Evolutionary conservation across 2,797 vertebrate species (phyloP).

Genomic region (Eupleurogrammus muticus): DNA sequence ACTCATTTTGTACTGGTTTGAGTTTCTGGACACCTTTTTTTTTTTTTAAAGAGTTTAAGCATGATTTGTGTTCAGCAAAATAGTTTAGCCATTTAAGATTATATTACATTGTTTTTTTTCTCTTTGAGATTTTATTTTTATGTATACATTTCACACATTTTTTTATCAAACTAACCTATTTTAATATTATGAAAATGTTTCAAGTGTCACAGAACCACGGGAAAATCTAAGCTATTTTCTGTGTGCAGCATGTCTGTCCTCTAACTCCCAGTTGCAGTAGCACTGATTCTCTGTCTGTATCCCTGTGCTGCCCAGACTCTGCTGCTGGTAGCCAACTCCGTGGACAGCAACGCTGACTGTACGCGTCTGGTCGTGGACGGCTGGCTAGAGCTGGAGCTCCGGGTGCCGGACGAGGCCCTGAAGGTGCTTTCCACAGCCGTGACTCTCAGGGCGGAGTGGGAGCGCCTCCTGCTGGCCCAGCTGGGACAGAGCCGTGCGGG

Average conservation of each 20-base stretch:
- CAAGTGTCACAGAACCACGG: background rate
- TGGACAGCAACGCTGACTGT: slow-evolving; percentile 91
- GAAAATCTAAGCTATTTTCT: background rate
- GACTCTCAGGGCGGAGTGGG: slow-evolving; percentile 84
- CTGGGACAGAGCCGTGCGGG: slow-evolving; percentile 66
- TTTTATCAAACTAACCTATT: background rate
- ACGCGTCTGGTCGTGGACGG: slow-evolving; percentile 89
- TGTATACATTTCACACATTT: too few species aligned
- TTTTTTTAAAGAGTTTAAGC: too few species aligned
- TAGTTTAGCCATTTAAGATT: background rate
- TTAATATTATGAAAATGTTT: background rate
- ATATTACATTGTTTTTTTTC: too few species aligned
- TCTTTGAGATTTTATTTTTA: too few species aligned
- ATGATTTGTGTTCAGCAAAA: background rate
- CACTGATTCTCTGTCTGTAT: background rate
- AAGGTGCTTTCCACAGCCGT: slow-evolving; percentile 78
- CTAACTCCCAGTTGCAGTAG: background rate
- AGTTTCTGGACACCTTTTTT: too few species aligned
- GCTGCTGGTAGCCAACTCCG: slow-evolving; percentile 86
- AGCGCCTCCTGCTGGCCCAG: slow-evolving; percentile 83
- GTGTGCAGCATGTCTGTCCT: background rate
- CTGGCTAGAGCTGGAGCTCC: slow-evolving; percentile 90
- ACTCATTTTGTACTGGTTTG: too few species aligned
- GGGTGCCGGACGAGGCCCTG: slow-evolving; percentile 69
- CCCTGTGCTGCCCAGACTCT: slow-evolving; percentile 79